Evolutionary conservation across 1,140 invertebrate genomes (phyloP).

Genomic region (Bombyx mandarina): DNA sequence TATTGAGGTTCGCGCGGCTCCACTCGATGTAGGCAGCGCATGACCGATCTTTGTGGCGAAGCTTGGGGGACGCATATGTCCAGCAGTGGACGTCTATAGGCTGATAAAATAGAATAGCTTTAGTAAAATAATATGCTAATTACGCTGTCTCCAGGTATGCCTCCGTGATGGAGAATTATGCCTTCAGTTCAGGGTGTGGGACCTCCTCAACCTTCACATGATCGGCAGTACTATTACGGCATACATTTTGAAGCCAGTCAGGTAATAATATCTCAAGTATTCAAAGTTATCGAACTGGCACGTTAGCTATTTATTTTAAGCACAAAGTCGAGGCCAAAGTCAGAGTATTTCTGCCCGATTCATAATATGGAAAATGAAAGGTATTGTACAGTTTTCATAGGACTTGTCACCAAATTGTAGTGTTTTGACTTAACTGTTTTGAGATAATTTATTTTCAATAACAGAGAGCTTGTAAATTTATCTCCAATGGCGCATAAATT

Average conservation of each 20-base stretch:
- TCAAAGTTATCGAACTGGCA: too few species aligned
- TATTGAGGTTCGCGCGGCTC: not conserved
- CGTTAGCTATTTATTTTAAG: too few species aligned
- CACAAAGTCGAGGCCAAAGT: too few species aligned
- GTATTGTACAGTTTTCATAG: too few species aligned
- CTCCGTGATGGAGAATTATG: constrained; percentile 74
- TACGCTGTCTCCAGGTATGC: constrained; percentile 62
- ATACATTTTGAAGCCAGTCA: constrained; percentile 69
- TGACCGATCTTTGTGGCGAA: not conserved
- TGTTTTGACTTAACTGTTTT: too few species aligned
- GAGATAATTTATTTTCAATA: too few species aligned
- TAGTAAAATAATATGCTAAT: constrained; percentile 1
- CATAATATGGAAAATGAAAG: too few species aligned
- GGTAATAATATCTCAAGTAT: constrained; percentile 10
- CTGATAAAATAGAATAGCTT: not conserved
- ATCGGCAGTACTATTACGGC: constrained; percentile 73
- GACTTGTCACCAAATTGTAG: too few species aligned
- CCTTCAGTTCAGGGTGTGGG: constrained; percentile 75
- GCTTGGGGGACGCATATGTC: not conserved
- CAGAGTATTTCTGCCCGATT: too few species aligned
- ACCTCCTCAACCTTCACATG: constrained; percentile 71
- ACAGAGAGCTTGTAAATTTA: too few species aligned
- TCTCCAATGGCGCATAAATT: too few species aligned
- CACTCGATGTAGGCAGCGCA: not conserved
- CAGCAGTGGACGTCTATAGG: not conserved